Evolutionary conservation across 2,113 vertebrate genomes (phyloP).

Genomic region (Eptatretus burgeri): DNA sequence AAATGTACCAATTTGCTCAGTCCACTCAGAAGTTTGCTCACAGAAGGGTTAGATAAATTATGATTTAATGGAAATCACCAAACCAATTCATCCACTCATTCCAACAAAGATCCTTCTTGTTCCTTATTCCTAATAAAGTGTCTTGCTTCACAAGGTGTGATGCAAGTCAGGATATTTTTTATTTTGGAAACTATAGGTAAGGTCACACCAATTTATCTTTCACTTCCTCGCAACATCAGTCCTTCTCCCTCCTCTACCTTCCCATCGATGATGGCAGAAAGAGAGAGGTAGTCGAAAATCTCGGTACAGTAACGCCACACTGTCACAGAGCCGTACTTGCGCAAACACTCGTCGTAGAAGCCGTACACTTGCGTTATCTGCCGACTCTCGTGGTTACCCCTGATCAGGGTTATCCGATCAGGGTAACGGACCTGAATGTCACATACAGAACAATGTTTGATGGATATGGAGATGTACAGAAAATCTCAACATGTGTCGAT

Average conservation of each 20-base stretch:
- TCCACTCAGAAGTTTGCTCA: slow-evolving; percentile 13
- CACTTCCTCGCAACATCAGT: too few relatives aligned
- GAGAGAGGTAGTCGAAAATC: slow-evolving; percentile 80
- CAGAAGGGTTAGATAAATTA: background rate
- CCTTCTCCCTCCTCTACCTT: slow-evolving; percentile 24
- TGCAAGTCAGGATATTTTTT: too few relatives aligned
- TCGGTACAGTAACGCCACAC: slow-evolving; percentile 90
- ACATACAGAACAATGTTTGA: background rate
- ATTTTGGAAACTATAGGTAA: too few relatives aligned
- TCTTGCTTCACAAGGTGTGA: too few relatives aligned
- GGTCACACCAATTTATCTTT: too few relatives aligned
- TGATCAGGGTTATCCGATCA: slow-evolving; percentile 64
- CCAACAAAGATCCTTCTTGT: too few relatives aligned
- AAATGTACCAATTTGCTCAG: slow-evolving; percentile 8
- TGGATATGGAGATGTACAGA: too few relatives aligned
- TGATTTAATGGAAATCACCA: background rate
- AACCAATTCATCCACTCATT: too few relatives aligned
- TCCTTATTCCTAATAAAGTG: too few relatives aligned
- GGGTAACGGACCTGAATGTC: slow-evolving; percentile 56
- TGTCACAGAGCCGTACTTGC: slow-evolving; percentile 70
- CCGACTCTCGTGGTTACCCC: slow-evolving; percentile 67
- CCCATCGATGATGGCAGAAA: slow-evolving; percentile 74
- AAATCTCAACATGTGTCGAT: too few relatives aligned
- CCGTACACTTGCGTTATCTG: slow-evolving; percentile 84
- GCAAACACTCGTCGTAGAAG: slow-evolving; percentile 72